These are phyloP conservation scores for Pasiphila rectangulata DNA, from an alignment of 2,888 invertebrate genomes.

Conservation along the genomic window DNA sequence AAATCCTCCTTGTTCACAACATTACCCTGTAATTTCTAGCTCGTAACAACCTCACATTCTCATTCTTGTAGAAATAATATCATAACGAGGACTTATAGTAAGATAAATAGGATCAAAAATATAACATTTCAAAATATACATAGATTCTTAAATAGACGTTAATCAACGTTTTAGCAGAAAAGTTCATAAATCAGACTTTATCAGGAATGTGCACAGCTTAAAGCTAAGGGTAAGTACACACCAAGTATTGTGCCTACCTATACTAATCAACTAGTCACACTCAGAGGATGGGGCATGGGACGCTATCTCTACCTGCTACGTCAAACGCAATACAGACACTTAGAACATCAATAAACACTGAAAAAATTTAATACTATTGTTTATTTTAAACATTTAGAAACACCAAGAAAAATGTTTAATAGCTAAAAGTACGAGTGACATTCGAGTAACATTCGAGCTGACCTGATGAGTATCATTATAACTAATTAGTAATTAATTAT, in stretches of 20 bases:
- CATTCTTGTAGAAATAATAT: constrained; percentile 61
- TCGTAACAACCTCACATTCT: constrained; percentile 60
- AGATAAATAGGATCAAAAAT: constrained; percentile 75
- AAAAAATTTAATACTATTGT: constrained; percentile 43
- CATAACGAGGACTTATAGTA: constrained; percentile 61
- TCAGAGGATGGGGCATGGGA: constrained; percentile 53
- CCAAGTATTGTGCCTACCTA: constrained; percentile 50
- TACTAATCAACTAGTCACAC: constrained; percentile 43
- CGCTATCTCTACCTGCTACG: constrained; percentile 51
- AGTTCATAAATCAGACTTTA: constrained; percentile 73
- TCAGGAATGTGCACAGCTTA: constrained; percentile 78
- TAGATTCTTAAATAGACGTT: constrained; percentile 67
- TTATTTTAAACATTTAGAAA: constrained; percentile 18
- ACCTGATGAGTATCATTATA: constrained; percentile 78
- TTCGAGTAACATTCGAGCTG: constrained; percentile 76
- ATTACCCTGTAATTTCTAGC: constrained; percentile 70
- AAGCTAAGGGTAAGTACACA: constrained; percentile 52
- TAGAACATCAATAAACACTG: constrained; percentile 57
- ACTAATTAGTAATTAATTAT: constrained; percentile 53
- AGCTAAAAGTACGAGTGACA: constrained; percentile 57
- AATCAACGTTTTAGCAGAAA: constrained; percentile 70
- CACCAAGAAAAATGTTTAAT: constrained; percentile 23
- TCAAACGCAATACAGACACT: constrained; percentile 57
- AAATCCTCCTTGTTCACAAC: constrained; percentile 49
- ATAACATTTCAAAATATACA: constrained; percentile 68